These are phyloP conservation scores for Ceramica pisi DNA, from an alignment of 2,888 invertebrate genomes.

Conservation along the genomic window DNA sequence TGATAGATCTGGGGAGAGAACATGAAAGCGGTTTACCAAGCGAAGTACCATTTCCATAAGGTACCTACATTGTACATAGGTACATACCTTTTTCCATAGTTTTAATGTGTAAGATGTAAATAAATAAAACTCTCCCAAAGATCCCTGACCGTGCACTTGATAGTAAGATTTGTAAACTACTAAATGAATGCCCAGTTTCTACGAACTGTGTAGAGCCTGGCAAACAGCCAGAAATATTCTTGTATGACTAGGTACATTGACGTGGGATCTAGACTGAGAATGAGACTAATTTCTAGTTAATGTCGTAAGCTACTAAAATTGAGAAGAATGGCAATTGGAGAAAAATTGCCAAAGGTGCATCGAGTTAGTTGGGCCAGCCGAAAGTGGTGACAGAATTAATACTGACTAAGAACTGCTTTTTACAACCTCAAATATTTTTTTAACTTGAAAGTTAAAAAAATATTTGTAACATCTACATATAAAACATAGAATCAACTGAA, in stretches of 20 bases:
- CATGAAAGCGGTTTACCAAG: too few relatives aligned
- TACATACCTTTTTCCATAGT: conserved; percentile 36
- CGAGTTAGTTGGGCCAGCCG: not conserved
- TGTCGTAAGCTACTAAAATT: conserved; percentile 26
- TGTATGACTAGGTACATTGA: conserved; percentile 44
- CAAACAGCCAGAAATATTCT: conserved; percentile 42
- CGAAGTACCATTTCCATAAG: too few relatives aligned
- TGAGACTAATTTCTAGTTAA: conserved; percentile 1
- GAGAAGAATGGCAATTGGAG: not conserved
- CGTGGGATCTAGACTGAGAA: conserved; percentile 41
- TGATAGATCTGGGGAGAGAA: too few relatives aligned
- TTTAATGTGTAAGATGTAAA: not conserved
- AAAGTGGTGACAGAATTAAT: not conserved
- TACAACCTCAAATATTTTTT: too few relatives aligned
- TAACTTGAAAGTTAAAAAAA: too few relatives aligned
- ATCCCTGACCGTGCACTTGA: conserved; percentile 37
- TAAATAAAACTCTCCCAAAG: not conserved
- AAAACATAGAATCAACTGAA: too few relatives aligned
- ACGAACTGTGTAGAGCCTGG: conserved; percentile 13
- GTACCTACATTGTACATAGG: not conserved
- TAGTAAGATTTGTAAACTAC: conserved; percentile 13
- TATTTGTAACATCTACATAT: too few relatives aligned
- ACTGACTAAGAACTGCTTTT: too few relatives aligned
- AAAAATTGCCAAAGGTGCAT: not conserved
- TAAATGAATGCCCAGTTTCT: conserved; percentile 7